Conservation (phyloP, 2,113 vertebrate species). For the Pundamilia nyererei region DNA sequence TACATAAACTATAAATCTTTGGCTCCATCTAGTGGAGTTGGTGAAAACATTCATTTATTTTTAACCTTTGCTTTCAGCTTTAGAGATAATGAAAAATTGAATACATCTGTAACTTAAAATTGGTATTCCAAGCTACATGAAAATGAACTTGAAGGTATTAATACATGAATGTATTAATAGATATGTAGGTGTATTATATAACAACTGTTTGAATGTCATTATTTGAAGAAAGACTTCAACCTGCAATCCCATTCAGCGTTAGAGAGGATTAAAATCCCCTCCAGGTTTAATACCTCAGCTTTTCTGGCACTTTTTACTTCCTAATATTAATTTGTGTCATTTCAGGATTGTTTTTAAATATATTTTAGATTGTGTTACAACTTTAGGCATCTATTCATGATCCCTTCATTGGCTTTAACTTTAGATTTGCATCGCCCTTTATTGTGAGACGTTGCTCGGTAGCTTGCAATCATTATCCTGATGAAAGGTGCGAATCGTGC, state of each 20-base stretch:
- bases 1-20: background rate
- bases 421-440: background rate
- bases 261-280: background rate
- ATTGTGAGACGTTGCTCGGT: background rate
- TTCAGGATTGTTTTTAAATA: background rate
- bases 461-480: background rate
- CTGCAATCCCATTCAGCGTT: background rate
- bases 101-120: background rate
- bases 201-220: background rate
- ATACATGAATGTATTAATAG: background rate
- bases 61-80: background rate
- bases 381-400: background rate
- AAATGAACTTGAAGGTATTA: background rate
- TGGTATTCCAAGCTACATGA: background rate
- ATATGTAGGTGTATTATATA: background rate
- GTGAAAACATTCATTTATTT: background rate
- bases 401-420: background rate
- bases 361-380: background rate
- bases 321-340: background rate
- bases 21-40: conserved; percentile 15
- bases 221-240: background rate
- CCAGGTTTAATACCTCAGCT: background rate
- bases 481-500: background rate
- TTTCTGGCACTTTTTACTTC: background rate
- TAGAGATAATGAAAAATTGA: background rate